Evolutionary conservation across 2,888 invertebrate genomes (phyloP).

Genomic region (Teleogryllus oceanicus): DNA sequence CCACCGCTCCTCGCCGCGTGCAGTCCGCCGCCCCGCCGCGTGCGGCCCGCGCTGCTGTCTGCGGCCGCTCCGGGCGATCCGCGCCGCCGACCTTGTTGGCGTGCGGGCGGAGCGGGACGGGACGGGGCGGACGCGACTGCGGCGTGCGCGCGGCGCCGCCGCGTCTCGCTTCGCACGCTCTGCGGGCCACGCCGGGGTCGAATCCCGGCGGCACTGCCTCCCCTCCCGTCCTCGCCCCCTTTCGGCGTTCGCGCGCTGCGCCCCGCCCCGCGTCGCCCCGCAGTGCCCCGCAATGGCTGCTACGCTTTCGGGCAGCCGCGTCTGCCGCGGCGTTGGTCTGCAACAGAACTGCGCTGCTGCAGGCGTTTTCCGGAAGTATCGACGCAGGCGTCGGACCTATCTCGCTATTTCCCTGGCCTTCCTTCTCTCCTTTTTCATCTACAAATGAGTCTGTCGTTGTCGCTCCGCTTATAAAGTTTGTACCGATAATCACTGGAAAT

Average conservation of each 20-base stretch:
- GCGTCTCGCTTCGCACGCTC: neutral
- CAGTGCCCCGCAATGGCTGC: no score
- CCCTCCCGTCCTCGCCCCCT: neutral
- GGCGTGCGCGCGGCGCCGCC: neutral
- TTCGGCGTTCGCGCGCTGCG: neutral
- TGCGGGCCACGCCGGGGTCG: constrained; percentile 1
- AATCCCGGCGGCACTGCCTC: neutral
- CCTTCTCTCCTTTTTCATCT: no score
- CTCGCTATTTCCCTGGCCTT: no score
- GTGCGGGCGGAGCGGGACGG: neutral
- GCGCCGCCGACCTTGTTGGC: neutral
- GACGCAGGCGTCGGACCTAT: neutral
- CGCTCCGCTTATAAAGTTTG: no score
- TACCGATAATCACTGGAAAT: no score
- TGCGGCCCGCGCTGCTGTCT: neutral
- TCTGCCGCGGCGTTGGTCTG: neutral
- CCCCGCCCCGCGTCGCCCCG: neutral
- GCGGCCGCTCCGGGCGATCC: constrained; percentile 1
- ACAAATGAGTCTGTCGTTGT: no score
- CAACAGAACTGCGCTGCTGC: neutral
- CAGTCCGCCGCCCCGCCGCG: neutral
- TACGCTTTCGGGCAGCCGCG: neutral
- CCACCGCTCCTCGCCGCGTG: neutral
- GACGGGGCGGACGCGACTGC: neutral
- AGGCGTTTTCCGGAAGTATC: constrained; percentile 7